Evolutionary conservation across 2,888 invertebrate species (phyloP).

Genomic region (Thera britannica): DNA sequence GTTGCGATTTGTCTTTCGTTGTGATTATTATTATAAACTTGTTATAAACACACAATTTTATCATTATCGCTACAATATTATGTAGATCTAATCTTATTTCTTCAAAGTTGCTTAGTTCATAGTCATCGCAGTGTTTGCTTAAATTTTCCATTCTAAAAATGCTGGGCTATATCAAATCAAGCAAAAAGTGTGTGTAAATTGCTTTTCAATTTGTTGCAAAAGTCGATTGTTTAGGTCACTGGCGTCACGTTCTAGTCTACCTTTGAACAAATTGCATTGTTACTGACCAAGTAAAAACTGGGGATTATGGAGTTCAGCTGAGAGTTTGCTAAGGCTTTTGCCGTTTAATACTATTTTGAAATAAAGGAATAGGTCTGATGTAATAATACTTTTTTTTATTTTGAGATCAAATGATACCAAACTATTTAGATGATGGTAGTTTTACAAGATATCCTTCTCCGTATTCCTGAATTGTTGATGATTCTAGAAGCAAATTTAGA

Average conservation of each 20-base stretch:
- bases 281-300: conserved; percentile 25
- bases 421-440: neutral
- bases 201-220: conserved; percentile 49
- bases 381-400: too few relatives aligned
- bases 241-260: conserved; percentile 41
- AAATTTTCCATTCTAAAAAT: conserved; percentile 7
- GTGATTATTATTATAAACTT: neutral
- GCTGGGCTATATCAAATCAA: conserved; percentile 26
- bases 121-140: conserved; percentile 3
- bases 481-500: conserved; percentile 13
- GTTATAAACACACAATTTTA: neutral
- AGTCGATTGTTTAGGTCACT: conserved; percentile 44
- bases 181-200: conserved; percentile 48
- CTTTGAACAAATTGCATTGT: conserved; percentile 34
- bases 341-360: neutral
- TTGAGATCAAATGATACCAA: too few relatives aligned
- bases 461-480: conserved; percentile 1
- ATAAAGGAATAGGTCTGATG: too few relatives aligned
- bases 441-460: neutral
- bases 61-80: neutral
- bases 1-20: conserved; percentile 27
- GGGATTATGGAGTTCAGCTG: conserved; percentile 8
- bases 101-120: neutral
- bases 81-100: neutral
- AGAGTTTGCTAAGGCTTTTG: conserved; percentile 2